Conservation (phyloP, 2,797 vertebrate genomes). For the Characodon lateralis region DNA sequence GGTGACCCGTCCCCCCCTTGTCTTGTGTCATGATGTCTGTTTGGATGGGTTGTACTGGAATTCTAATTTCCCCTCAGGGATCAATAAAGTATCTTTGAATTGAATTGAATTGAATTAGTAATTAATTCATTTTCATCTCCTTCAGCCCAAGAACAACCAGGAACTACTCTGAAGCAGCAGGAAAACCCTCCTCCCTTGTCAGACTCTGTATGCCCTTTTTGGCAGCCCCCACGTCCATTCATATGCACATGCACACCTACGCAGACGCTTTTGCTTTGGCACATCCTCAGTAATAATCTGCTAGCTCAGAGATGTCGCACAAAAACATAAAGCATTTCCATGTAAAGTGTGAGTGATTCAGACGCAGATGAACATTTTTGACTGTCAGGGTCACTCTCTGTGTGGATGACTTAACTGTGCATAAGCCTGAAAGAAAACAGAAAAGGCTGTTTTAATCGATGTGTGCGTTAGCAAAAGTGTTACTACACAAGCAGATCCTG, state of each 20-base stretch:
- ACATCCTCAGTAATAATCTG: slow-evolving; percentile 8
- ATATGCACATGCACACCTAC: slow-evolving; percentile 30
- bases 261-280: neutral
- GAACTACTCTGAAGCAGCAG: neutral
- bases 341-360: slow-evolving; percentile 29
- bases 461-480: slow-evolving; percentile 7
- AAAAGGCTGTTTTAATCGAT: neutral
- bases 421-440: neutral
- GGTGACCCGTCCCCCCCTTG: neutral
- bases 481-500: neutral
- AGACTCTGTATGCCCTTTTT: neutral
- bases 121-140: neutral
- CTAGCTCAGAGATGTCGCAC: slow-evolving; percentile 12
- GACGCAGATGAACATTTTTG: slow-evolving; percentile 20
- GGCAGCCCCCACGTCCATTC: slow-evolving; percentile 18
- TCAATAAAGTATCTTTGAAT: too few species aligned
- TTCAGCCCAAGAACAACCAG: neutral
- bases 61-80: too few species aligned
- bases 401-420: slow-evolving; percentile 7
- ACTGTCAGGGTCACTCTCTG: slow-evolving; percentile 44
- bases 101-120: neutral
- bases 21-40: too few species aligned
- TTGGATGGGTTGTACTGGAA: too few species aligned
- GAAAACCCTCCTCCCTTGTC: slow-evolving; percentile 3
- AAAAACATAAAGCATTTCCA: slow-evolving; percentile 6